Percentiles rank a stretch among this genome's conserved stretches.
phyloP scores from a whole-genome alignment of 2,113 vertebrate genomes.

The Cygnus buccinator region DNA sequence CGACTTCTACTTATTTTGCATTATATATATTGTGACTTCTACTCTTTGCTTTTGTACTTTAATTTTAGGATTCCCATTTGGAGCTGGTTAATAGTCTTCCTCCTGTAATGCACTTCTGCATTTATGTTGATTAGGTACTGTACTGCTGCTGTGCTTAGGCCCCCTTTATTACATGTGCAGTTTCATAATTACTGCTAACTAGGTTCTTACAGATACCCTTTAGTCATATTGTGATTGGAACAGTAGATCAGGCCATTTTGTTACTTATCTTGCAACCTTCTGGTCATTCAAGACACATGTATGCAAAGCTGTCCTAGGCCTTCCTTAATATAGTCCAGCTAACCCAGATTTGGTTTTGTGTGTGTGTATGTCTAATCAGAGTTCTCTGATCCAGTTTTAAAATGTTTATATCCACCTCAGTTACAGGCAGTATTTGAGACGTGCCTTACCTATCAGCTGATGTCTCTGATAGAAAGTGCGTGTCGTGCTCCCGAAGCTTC shows the following conservation, averaged over 20 bases:
- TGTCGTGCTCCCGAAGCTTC: neutral
- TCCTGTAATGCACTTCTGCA: neutral
- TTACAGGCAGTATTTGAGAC: neutral
- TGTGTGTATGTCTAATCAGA: neutral
- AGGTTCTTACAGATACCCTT: neutral
- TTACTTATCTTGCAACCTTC: neutral
- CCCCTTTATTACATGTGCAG: neutral
- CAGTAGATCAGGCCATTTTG: neutral
- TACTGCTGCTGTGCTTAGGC: neutral
- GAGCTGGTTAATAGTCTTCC: neutral
- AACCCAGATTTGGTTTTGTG: neutral
- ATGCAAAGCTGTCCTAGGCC: neutral
- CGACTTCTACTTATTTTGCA: neutral
- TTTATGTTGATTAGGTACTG: neutral
- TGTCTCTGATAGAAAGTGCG: neutral
- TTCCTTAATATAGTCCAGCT: neutral
- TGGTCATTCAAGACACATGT: accelerated
- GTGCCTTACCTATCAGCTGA: neutral
- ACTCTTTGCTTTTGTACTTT: neutral
- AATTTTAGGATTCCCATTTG: neutral
- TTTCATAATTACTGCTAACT: neutral
- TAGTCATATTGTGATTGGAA: neutral
- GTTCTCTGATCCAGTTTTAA: neutral
- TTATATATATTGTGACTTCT: neutral
- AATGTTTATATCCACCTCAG: neutral